These are phyloP conservation scores for Abscondita cerata DNA, from an alignment of 2,888 invertebrate genomes.

Conservation along the genomic window DNA sequence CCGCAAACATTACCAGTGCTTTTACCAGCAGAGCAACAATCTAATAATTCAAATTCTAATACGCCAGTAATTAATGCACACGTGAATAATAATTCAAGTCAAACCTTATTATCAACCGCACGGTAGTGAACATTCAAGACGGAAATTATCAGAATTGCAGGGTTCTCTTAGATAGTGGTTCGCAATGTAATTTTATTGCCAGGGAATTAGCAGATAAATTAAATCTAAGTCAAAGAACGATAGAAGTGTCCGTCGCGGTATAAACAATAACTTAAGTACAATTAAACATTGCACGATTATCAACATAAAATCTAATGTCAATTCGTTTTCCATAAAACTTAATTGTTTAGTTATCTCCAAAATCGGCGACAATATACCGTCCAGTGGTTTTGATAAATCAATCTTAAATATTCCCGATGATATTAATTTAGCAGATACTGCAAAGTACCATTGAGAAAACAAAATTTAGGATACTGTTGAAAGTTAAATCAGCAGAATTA, in stretches of 20 bases:
- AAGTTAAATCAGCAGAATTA: too few relatives aligned
- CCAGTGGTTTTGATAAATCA: background rate
- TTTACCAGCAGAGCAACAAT: background rate
- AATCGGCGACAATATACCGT: background rate
- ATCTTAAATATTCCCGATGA: background rate
- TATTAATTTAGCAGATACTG: background rate
- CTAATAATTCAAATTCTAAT: background rate
- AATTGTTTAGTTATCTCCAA: background rate
- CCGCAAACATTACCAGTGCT: background rate
- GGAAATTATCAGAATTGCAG: background rate
- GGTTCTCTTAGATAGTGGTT: background rate
- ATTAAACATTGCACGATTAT: background rate
- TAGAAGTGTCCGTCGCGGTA: background rate
- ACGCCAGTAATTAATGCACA: slow-evolving; percentile 9
- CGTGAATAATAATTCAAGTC: background rate
- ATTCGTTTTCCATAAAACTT: background rate
- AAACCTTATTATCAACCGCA: background rate
- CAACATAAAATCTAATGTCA: background rate
- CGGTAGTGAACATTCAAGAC: background rate
- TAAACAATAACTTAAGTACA: background rate
- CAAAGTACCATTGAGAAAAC: too few relatives aligned
- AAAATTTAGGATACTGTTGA: too few relatives aligned
- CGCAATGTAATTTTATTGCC: background rate
- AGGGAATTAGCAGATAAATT: slow-evolving; percentile 16
- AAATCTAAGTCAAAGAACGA: background rate